phyloP scores from a whole-genome alignment of 1,140 invertebrate species.

The fruit fly (Drosophila melanogaster) region Release_6_plus_ISO1_MT NC_004354.4:19632501-19633000 shows the following conservation, averaged over 20 bases:
- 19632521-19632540: too few species aligned
- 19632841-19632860: slow-evolving; percentile 63
- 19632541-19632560: too few species aligned
- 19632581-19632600: too few species aligned
- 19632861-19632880: slow-evolving; percentile 70
- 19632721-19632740: slow-evolving; percentile 76
- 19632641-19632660: slow-evolving; percentile 78
- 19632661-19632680: slow-evolving; percentile 79
- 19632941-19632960: background rate
- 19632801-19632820: slow-evolving; percentile 12
- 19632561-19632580: background rate
- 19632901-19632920: slow-evolving; percentile 59
- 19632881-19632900: slow-evolving; percentile 39
- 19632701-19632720: slow-evolving; percentile 75
- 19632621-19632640: slow-evolving; percentile 64
- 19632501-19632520: too few species aligned
- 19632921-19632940: too few species aligned
- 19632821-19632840: slow-evolving; percentile 35
- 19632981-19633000: slow-evolving; percentile 60
- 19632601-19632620: too few species aligned
- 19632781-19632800: slow-evolving; percentile 12
- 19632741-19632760: slow-evolving; percentile 71
- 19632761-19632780: slow-evolving; percentile 39
- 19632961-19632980: slow-evolving; percentile 67
- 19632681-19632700: slow-evolving; percentile 76